Evolutionary conservation across 2,797 vertebrate genomes (phyloP).

Genomic region (Xerus rutilus): DNA sequence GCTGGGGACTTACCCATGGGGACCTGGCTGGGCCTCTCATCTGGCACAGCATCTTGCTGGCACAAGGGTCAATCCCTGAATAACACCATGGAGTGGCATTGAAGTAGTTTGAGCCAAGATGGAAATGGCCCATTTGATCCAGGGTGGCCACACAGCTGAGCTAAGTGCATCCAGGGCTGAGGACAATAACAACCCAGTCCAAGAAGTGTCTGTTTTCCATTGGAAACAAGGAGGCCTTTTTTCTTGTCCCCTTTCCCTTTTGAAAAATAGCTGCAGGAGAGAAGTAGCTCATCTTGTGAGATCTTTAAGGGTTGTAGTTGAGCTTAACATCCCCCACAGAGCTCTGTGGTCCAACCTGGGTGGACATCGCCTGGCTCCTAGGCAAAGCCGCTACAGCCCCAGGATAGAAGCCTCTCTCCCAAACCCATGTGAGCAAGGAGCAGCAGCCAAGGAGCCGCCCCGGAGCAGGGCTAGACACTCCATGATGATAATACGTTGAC

Average conservation of each 20-base stretch:
- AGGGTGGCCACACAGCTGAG: neutral
- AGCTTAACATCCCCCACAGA: neutral
- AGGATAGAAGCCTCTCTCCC: neutral
- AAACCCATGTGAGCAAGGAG: neutral
- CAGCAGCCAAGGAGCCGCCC: neutral
- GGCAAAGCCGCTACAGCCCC: neutral
- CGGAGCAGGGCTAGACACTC: neutral
- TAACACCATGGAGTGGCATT: rapidly evolving
- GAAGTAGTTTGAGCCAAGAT: neutral
- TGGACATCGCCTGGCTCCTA: rapidly evolving
- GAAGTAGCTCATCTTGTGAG: neutral
- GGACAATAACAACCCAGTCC: neutral
- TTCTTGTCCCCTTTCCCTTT: neutral
- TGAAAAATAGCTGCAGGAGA: neutral
- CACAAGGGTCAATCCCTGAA: neutral
- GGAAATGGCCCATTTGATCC: neutral
- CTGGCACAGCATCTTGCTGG: neutral
- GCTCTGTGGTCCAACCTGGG: neutral
- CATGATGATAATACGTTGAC: neutral
- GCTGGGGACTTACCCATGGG: too few species aligned
- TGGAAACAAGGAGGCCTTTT: neutral
- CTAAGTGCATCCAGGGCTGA: neutral
- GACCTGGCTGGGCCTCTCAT: neutral
- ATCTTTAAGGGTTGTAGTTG: neutral
- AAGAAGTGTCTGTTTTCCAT: slow-evolving; percentile 16